phyloP scores from a whole-genome alignment of 2,797 vertebrate species.

The Tragelaphus oryx region DNA sequence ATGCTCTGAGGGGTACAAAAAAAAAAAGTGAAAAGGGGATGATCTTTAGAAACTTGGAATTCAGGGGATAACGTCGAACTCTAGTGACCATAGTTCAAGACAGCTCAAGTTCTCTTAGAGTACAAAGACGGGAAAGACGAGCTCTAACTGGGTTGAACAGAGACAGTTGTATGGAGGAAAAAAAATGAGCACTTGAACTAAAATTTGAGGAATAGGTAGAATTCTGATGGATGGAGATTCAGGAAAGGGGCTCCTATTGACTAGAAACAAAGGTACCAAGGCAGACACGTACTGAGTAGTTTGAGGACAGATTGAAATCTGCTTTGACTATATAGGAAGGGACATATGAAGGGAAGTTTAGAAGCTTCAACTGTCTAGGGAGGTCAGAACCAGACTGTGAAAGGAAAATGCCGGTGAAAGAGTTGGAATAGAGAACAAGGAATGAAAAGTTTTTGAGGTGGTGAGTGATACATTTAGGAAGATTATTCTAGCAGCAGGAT shows the following conservation, averaged over 20 bases:
- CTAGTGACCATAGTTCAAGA: background rate
- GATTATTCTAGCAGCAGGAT: background rate
- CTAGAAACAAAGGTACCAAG: background rate
- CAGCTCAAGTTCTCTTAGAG: background rate
- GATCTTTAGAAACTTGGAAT: background rate
- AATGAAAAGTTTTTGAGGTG: background rate
- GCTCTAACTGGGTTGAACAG: background rate
- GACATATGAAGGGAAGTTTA: background rate
- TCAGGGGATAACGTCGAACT: background rate
- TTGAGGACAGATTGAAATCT: background rate
- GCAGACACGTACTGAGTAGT: background rate
- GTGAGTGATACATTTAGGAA: background rate
- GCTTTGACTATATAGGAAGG: background rate
- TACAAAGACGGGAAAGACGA: background rate
- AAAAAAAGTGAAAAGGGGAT: background rate
- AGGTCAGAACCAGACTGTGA: background rate
- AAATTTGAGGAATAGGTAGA: background rate
- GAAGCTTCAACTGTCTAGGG: background rate
- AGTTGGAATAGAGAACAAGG: background rate
- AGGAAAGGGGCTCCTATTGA: background rate
- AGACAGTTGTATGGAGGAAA: background rate
- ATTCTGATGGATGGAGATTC: slow-evolving; percentile 31
- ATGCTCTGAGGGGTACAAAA: background rate
- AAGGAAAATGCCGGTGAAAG: background rate
- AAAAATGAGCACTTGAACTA: background rate